These are phyloP conservation scores for Varanus komodoensis DNA, from an alignment of 2,113 vertebrate genomes.

Conservation along the genomic window DNA sequence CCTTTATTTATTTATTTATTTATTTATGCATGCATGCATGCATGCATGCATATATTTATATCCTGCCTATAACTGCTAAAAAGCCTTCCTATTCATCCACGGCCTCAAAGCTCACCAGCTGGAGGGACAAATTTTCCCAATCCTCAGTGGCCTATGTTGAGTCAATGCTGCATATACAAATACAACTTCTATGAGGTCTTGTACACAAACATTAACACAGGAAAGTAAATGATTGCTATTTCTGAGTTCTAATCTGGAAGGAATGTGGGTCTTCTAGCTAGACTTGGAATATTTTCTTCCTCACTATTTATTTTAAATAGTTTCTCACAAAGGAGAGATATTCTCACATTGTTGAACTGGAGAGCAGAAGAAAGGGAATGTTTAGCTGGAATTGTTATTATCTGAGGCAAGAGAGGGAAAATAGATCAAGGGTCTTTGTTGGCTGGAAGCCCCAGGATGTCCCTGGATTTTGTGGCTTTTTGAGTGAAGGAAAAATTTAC, in stretches of 20 bases:
- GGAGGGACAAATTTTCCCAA: slow-evolving; percentile 29
- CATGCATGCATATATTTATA: no score
- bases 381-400: slow-evolving; percentile 25
- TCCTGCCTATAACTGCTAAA: no score
- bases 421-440: background rate
- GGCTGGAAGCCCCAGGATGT: slow-evolving; percentile 22
- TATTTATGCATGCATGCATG: background rate
- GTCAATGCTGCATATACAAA: background rate
- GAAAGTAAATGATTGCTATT: slow-evolving; percentile 39
- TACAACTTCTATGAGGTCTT: background rate
- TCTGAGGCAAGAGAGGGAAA: background rate
- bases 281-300: background rate
- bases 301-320: slow-evolving; percentile 40
- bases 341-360: slow-evolving; percentile 37
- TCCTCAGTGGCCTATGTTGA: slow-evolving; percentile 13
- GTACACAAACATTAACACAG: slow-evolving; percentile 31
- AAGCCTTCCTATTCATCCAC: background rate
- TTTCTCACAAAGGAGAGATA: slow-evolving; percentile 25
- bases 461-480: slow-evolving; percentile 29
- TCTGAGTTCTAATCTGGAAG: slow-evolving; percentile 51
- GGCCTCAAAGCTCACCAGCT: slow-evolving; percentile 20
- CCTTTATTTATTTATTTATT: slow-evolving; percentile 5
- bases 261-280: slow-evolving; percentile 47
- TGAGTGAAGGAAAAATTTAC: background rate
- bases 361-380: background rate